phyloP scores from a whole-genome alignment of 1,140 invertebrate species.

The Grapholita molesta region DNA sequence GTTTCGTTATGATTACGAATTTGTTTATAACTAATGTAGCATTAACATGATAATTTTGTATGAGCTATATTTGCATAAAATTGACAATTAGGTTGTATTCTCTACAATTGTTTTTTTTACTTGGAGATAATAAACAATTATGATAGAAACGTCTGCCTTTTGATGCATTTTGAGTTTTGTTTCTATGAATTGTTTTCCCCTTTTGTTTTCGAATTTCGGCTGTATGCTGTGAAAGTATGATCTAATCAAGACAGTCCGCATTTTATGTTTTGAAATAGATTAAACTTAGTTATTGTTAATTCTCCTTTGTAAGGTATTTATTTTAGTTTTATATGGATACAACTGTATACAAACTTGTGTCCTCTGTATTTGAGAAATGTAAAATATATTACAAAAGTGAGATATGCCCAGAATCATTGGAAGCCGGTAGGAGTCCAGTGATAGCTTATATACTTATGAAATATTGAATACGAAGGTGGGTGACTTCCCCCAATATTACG shows the following conservation, averaged over 20 bases:
- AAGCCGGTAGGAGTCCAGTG: background rate
- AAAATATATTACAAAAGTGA: constrained; percentile 20
- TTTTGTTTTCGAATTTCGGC: constrained; percentile 34
- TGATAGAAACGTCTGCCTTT: constrained; percentile 65
- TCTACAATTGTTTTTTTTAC: constrained; percentile 44
- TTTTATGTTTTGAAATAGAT: constrained; percentile 59
- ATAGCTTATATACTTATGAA: constrained; percentile 37
- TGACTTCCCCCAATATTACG: constrained; percentile 35
- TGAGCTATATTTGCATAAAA: constrained; percentile 37
- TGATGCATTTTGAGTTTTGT: constrained; percentile 63
- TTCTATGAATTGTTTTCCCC: constrained; percentile 40
- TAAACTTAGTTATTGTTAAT: constrained; percentile 68
- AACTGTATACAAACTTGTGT: constrained; percentile 70
- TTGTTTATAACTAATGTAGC: constrained; percentile 14
- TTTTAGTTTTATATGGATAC: constrained; percentile 77
- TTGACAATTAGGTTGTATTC: constrained; percentile 26
- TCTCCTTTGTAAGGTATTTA: constrained; percentile 75
- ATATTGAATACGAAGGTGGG: constrained; percentile 28
- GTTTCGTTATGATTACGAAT: constrained; percentile 32
- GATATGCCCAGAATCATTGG: constrained; percentile 8
- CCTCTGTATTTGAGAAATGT: constrained; percentile 38
- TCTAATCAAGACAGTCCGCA: constrained; percentile 56
- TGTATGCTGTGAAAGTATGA: constrained; percentile 23
- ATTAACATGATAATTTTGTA: constrained; percentile 35
- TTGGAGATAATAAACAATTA: constrained; percentile 58